Percentiles rank a stretch among this genome's conserved stretches.
These are phyloP conservation scores for Elachura formosa DNA, from an alignment of 2,113 vertebrate genomes.

Conservation along the genomic window DNA sequence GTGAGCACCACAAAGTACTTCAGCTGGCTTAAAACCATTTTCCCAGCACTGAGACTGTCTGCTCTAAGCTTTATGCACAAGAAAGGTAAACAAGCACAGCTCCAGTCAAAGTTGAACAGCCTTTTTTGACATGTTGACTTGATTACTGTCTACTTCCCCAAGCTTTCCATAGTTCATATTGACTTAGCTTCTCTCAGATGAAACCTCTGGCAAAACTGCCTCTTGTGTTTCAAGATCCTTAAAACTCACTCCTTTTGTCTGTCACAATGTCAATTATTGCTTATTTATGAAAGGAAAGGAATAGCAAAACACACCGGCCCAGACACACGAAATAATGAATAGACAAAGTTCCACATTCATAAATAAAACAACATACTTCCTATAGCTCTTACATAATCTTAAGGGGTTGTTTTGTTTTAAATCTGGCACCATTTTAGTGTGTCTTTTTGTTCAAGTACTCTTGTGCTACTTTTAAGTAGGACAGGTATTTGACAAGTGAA, in stretches of 20 bases:
- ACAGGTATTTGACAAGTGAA: conserved; percentile 32
- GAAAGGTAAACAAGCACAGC: neutral
- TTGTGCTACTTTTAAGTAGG: conserved; percentile 3
- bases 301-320: neutral
- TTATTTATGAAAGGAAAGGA: conserved; percentile 25
- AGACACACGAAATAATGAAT: conserved; percentile 43
- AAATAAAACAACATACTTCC: conserved; percentile 60
- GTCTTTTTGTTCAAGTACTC: conserved; percentile 25
- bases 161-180: conserved; percentile 5
- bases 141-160: neutral
- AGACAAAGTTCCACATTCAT: conserved; percentile 14
- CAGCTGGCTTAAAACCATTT: neutral
- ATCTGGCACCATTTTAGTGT: neutral
- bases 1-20: neutral
- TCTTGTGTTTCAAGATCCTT: neutral
- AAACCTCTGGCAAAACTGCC: neutral
- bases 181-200: neutral
- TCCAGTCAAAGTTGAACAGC: neutral
- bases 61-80: neutral
- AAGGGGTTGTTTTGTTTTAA: neutral
- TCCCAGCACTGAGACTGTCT: neutral
- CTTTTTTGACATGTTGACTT: neutral
- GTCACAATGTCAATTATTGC: conserved; percentile 25
- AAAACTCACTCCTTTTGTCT: conserved; percentile 26
- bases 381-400: conserved; percentile 35